Conservation (phyloP, 2,888 invertebrate genomes). For the Orthosia gracilis region DNA sequence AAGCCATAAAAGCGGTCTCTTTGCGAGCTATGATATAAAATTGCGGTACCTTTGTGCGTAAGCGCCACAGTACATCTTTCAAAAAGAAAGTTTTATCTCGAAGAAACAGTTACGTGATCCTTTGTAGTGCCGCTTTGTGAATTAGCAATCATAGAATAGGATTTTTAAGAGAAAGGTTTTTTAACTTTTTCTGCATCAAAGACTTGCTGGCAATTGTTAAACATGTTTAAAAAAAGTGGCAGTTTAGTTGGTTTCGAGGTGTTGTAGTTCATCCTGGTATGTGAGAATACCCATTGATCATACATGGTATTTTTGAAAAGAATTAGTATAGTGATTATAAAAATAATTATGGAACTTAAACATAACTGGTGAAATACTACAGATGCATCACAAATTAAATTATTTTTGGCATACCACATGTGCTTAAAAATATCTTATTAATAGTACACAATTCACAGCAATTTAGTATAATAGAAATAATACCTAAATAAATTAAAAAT, state of each 20-base stretch:
- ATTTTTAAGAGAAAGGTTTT: slow-evolving; percentile 54
- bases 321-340: neutral
- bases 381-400: no score
- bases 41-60: slow-evolving; percentile 81
- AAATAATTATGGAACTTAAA: no score
- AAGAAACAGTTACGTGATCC: slow-evolving; percentile 79
- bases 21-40: slow-evolving; percentile 84
- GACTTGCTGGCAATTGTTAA: slow-evolving; percentile 13
- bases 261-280: neutral
- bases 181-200: slow-evolving; percentile 17
- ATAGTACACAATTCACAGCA: no score
- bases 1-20: slow-evolving; percentile 81
- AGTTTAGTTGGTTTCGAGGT: neutral
- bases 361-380: no score
- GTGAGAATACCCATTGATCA: neutral
- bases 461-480: no score
- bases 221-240: neutral
- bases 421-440: no score
- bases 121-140: slow-evolving; percentile 65
- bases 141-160: slow-evolving; percentile 70
- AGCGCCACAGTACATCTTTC: slow-evolving; percentile 77
- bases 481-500: no score
- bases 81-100: slow-evolving; percentile 85
- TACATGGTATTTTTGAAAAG: slow-evolving; percentile 15
- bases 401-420: no score